Conservation (phyloP, 1,140 invertebrate genomes). For the Lepidotrigona ventralis region DNA sequence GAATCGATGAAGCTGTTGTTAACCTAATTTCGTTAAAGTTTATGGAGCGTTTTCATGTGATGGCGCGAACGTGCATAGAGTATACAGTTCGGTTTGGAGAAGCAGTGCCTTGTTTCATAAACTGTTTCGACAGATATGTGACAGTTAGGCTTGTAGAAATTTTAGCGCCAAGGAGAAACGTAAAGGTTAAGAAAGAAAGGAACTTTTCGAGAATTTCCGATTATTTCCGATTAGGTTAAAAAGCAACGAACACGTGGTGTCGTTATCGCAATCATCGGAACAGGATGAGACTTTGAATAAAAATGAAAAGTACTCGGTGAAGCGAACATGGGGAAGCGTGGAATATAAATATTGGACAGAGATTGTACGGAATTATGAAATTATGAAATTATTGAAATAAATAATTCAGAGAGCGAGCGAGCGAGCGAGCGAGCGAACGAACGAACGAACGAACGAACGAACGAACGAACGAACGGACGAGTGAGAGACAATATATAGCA, state of each 20-base stretch:
- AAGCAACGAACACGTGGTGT: not conserved
- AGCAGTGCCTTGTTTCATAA: not conserved
- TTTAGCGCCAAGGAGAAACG: not conserved
- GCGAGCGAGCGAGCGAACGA: no score
- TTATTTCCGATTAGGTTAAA: not conserved
- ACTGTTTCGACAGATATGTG: not conserved
- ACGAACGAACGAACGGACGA: no score
- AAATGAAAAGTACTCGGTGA: not conserved
- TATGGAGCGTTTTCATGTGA: slow-evolving; percentile 15
- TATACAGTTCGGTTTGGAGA: not conserved
- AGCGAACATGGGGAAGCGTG: not conserved
- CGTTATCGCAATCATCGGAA: not conserved
- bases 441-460: no score
- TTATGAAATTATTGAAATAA: not conserved
- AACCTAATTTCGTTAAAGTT: not conserved
- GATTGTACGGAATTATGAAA: not conserved
- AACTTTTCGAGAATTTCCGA: not conserved
- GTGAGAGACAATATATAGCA: not conserved
- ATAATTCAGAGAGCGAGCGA: no score
- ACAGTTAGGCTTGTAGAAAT: not conserved
- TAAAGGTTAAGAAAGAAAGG: no score
- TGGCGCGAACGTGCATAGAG: not conserved
- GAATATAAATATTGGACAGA: not conserved
- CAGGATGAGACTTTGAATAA: slow-evolving; percentile 2
- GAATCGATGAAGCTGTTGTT: not conserved